phyloP scores from a whole-genome alignment of 2,888 invertebrate genomes.

The Agrochola lychnidis region DNA sequence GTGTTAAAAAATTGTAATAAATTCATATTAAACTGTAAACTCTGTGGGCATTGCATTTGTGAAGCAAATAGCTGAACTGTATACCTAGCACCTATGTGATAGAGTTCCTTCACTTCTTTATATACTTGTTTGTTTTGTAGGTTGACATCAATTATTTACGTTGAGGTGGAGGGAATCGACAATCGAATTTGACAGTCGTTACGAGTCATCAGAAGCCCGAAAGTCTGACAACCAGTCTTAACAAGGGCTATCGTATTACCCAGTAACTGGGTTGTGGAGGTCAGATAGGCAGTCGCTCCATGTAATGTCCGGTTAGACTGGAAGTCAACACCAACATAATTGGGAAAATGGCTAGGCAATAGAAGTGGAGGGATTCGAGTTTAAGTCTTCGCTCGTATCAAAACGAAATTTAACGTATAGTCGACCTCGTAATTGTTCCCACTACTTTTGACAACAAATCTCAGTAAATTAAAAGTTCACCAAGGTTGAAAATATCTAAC shows the following conservation, averaged over 20 bases:
- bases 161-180: background rate
- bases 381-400: background rate
- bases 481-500: background rate
- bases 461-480: background rate
- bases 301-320: too few species aligned
- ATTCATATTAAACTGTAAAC: background rate
- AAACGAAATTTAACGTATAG: background rate
- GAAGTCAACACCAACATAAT: too few species aligned
- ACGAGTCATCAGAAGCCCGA: too few species aligned
- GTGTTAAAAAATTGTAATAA: background rate
- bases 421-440: background rate
- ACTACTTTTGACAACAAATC: background rate
- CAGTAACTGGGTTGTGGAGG: too few species aligned
- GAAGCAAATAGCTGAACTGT: background rate
- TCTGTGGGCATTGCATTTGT: background rate
- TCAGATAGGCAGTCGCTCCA: too few species aligned
- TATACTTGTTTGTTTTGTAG: background rate
- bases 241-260: too few species aligned
- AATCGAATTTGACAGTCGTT: too few species aligned
- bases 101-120: background rate
- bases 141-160: background rate
- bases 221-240: too few species aligned
- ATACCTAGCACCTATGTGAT: slow-evolving; percentile 1
- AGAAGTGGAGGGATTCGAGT: background rate
- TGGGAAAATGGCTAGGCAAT: too few species aligned